These are phyloP conservation scores for Drepanosiphum platanoidis DNA, from an alignment of 2,888 invertebrate species.

Conservation along the genomic window DNA sequence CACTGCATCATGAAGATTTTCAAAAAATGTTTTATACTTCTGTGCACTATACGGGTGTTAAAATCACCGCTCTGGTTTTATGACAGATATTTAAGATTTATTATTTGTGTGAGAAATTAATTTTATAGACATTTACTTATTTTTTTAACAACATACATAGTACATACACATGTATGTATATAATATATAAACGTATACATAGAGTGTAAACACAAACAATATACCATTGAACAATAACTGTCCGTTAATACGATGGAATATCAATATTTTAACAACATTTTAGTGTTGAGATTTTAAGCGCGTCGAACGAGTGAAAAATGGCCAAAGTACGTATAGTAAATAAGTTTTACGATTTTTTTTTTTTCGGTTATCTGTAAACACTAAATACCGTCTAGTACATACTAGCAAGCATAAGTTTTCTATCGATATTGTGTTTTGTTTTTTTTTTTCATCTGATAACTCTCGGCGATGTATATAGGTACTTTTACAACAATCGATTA, in stretches of 20 bases:
- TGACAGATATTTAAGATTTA: conserved; percentile 15
- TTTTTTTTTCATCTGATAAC: neutral
- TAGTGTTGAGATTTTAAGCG: neutral
- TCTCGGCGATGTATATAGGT: neutral
- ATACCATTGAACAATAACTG: neutral
- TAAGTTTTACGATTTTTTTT: neutral
- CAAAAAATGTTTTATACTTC: neutral
- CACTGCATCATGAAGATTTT: neutral
- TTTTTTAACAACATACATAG: neutral
- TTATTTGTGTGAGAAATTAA: neutral
- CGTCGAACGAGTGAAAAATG: neutral
- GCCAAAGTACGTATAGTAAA: neutral
- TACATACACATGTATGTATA: too few relatives aligned
- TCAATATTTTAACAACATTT: neutral
- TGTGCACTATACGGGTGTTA: neutral
- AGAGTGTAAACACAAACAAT: conserved; percentile 19
- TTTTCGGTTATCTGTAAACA: neutral
- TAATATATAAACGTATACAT: conserved; percentile 7
- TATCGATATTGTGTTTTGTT: too few relatives aligned
- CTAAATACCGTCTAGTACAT: too few relatives aligned
- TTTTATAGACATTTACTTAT: conserved; percentile 12
- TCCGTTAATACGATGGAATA: neutral
- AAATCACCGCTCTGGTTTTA: conserved; percentile 5
- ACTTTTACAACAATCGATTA: neutral
- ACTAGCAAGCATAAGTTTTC: too few relatives aligned